These are phyloP conservation scores for Steatocranus sp. DNA, from an alignment of 2,797 vertebrate genomes.

Conservation along the genomic window DNA sequence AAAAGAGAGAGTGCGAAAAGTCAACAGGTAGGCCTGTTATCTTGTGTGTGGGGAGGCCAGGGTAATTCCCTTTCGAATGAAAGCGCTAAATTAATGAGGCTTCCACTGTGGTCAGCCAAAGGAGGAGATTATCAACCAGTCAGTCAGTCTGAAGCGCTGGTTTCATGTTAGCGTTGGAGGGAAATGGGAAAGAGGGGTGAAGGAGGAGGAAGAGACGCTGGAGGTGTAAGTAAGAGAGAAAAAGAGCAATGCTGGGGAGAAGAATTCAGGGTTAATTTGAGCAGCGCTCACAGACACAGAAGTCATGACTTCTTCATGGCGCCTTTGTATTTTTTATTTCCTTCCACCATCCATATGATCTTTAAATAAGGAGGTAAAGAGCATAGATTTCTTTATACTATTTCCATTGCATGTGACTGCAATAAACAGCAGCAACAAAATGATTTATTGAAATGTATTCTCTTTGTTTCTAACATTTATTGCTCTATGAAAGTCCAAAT, in stretches of 20 bases:
- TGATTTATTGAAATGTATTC: background rate
- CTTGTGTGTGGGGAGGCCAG: background rate
- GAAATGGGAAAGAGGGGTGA: background rate
- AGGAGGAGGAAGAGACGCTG: background rate
- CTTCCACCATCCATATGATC: background rate
- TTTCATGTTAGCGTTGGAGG: constrained; percentile 29
- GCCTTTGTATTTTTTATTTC: background rate
- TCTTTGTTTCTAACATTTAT: background rate
- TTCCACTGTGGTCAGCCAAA: constrained; percentile 27
- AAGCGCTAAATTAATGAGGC: constrained; percentile 46
- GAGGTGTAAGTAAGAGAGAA: background rate
- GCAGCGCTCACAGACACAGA: background rate
- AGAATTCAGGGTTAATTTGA: background rate
- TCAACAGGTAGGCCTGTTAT: constrained; percentile 32
- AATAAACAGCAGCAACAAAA: background rate
- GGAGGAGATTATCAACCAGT: constrained; percentile 51
- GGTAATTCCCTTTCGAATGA: constrained; percentile 30
- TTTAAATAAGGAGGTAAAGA: background rate
- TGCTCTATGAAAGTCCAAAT: background rate
- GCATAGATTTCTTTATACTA: background rate
- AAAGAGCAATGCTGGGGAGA: background rate
- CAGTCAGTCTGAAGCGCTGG: constrained; percentile 25
- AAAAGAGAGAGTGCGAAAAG: background rate
- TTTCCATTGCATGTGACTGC: background rate
- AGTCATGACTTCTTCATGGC: background rate